Evolutionary conservation across 2,888 invertebrate species (phyloP).

Genomic region (Atherix ibis): DNA sequence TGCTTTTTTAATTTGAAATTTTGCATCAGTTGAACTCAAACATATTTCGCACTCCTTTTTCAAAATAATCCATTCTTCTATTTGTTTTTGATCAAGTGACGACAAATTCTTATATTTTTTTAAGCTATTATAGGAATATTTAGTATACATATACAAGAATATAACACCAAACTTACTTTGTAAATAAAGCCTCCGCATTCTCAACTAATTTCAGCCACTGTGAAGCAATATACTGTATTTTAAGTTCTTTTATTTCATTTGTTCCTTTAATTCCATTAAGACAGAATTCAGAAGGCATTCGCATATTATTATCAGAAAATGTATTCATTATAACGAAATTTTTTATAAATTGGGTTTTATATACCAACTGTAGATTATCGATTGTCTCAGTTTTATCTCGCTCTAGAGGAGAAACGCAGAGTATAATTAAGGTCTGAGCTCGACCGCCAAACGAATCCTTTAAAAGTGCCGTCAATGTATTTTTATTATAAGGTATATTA

Average conservation of each 20-base stretch:
- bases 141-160: too few species aligned
- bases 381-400: constrained; percentile 51
- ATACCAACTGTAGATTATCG: constrained; percentile 49
- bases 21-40: constrained; percentile 29
- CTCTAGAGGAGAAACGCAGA: constrained; percentile 55
- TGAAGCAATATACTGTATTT: constrained; percentile 65
- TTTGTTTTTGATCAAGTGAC: constrained; percentile 60
- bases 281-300: constrained; percentile 28
- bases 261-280: constrained; percentile 9
- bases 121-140: too few species aligned
- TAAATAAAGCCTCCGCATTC: constrained; percentile 68
- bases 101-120: too few species aligned
- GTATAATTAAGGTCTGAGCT: constrained; percentile 55
- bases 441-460: constrained; percentile 62
- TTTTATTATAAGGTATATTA: constrained; percentile 38
- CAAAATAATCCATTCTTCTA: constrained; percentile 67
- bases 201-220: constrained; percentile 70
- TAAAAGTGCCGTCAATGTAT: constrained; percentile 49
- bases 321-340: constrained; percentile 58
- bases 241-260: constrained; percentile 38
- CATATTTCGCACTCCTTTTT: constrained; percentile 82
- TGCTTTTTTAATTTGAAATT: constrained; percentile 17
- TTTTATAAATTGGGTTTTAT: constrained; percentile 49
- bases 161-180: constrained; percentile 41
- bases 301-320: constrained; percentile 48